phyloP scores from a whole-genome alignment of 2,888 invertebrate genomes.

The Drosophila macrothrix region DNA sequence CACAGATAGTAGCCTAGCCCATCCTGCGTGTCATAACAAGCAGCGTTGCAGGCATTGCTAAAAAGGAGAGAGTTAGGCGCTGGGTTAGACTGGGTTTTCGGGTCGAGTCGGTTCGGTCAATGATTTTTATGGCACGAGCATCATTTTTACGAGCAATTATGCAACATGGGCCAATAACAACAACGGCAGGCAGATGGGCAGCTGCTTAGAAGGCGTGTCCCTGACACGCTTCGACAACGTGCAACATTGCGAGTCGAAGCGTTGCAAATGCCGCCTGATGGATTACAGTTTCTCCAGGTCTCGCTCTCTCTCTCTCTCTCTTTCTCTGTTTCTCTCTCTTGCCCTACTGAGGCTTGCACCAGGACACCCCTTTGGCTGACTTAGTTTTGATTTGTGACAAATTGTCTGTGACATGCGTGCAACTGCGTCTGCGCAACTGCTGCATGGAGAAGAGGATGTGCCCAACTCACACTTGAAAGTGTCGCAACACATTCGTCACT shows the following conservation, averaged over 20 bases:
- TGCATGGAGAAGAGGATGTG: conserved; percentile 20
- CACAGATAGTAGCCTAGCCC: conserved; percentile 35
- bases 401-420: conserved; percentile 70
- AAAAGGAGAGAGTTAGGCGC: conserved; percentile 24
- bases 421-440: conserved; percentile 25
- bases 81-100: conserved; percentile 24
- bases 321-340: background rate
- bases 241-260: conserved; percentile 60
- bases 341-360: background rate
- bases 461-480: conserved; percentile 68
- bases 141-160: conserved; percentile 72
- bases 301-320: background rate
- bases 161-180: conserved; percentile 28
- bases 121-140: conserved; percentile 71
- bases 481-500: conserved; percentile 80
- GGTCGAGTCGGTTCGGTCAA: conserved; percentile 52
- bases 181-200: conserved; percentile 25
- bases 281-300: conserved; percentile 50
- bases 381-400: conserved; percentile 78
- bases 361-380: conserved; percentile 72
- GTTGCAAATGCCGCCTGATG: conserved; percentile 73
- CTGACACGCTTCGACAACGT: conserved; percentile 72
- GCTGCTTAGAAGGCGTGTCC: conserved; percentile 69
- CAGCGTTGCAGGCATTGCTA: background rate
- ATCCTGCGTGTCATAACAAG: conserved; percentile 67